Evolutionary conservation across 2,888 invertebrate genomes (phyloP).

Genomic region (Cheilosia impressa): DNA sequence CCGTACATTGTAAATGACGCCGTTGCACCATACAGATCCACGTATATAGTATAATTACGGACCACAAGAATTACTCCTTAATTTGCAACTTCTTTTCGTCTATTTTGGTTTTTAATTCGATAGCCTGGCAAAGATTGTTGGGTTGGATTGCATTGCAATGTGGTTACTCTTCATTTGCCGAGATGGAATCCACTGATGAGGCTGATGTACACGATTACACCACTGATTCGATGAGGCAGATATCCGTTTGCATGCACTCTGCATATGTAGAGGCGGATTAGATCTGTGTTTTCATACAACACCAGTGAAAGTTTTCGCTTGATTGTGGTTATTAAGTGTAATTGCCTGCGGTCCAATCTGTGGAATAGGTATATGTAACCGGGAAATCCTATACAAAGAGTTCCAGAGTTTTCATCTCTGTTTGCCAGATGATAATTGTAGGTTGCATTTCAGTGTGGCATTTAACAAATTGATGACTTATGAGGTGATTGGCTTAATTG

Average conservation of each 20-base stretch:
- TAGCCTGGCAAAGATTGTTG: slow-evolving; percentile 14
- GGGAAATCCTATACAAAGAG: slow-evolving; percentile 37
- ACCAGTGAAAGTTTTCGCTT: slow-evolving; percentile 60
- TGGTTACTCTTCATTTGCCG: slow-evolving; percentile 27
- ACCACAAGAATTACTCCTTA: slow-evolving; percentile 37
- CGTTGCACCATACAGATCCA: slow-evolving; percentile 5
- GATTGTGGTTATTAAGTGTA: slow-evolving; percentile 59
- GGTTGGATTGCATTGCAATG: background rate
- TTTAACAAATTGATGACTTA: slow-evolving; percentile 33
- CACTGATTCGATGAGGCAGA: slow-evolving; percentile 31
- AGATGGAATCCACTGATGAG: slow-evolving; percentile 13
- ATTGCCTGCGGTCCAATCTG: slow-evolving; percentile 43
- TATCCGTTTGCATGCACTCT: slow-evolving; percentile 5
- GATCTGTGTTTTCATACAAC: slow-evolving; percentile 37
- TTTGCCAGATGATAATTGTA: slow-evolving; percentile 35
- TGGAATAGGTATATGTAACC: slow-evolving; percentile 26
- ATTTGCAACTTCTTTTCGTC: slow-evolving; percentile 41
- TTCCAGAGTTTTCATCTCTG: slow-evolving; percentile 28
- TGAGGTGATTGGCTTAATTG: slow-evolving; percentile 13
- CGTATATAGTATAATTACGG: slow-evolving; percentile 23
- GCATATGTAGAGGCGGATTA: background rate
- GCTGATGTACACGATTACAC: slow-evolving; percentile 17
- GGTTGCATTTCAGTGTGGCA: background rate
- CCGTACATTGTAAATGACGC: background rate
- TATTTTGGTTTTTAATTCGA: slow-evolving; percentile 52